A percentile compares a stretch with the other conserved stretches of the same genome.
These are phyloP conservation scores for Rhegmatorhina hoffmannsi DNA, from an alignment of 2,113 vertebrate genomes.

Conservation along the genomic window DNA sequence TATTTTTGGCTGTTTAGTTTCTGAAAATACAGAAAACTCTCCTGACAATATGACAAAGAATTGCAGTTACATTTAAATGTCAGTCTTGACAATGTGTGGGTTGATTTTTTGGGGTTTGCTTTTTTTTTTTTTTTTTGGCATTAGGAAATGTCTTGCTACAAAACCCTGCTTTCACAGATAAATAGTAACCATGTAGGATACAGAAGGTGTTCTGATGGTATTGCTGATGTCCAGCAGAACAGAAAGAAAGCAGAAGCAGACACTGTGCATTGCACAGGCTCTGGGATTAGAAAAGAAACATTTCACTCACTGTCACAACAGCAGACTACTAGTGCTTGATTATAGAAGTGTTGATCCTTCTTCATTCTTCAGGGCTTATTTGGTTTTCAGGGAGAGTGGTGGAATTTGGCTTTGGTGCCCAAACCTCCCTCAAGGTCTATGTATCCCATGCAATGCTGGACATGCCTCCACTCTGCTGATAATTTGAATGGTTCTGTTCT, in stretches of 20 bases:
- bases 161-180: neutral
- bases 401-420: neutral
- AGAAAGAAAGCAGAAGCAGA: neutral
- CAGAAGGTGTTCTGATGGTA: neutral
- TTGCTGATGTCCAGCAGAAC: neutral
- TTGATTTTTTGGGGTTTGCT: neutral
- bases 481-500: neutral
- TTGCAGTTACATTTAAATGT: neutral
- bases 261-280: neutral
- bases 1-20: neutral
- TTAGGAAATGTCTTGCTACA: neutral
- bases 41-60: neutral
- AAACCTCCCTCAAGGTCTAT: neutral
- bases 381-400: neutral
- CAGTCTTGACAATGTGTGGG: neutral
- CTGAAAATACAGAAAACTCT: neutral
- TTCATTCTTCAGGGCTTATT: neutral
- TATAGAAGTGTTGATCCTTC: neutral
- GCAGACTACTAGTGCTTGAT: neutral
- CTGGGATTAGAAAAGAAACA: neutral
- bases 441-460: rapidly evolving
- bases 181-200: rapidly evolving
- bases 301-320: neutral
- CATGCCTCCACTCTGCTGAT: neutral
- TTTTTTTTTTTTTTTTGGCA: neutral